A percentile compares a stretch with the other conserved stretches of the same genome.
Evolutionary conservation across 2,113 vertebrate species (phyloP).

Genomic region (Dunckerocampus dactyliophorus): DNA sequence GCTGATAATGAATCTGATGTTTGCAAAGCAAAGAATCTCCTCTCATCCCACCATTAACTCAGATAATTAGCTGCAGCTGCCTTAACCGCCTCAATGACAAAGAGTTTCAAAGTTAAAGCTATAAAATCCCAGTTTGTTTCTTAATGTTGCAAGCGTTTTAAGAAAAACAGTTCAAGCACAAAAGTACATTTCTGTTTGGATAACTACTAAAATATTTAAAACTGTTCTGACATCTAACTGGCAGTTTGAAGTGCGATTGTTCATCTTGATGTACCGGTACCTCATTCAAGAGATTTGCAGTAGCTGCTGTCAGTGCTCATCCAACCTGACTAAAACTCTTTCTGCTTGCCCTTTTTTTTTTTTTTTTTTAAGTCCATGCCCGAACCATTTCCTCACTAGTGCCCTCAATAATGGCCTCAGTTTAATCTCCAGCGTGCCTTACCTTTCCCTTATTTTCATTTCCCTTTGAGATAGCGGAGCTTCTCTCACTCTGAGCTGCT

Average conservation of each 20-base stretch:
- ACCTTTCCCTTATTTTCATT: conserved; percentile 51
- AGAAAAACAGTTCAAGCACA: neutral
- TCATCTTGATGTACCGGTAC: neutral
- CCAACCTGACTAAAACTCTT: conserved; percentile 51
- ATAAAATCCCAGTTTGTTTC: conserved; percentile 15
- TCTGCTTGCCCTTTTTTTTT: conserved; percentile 24
- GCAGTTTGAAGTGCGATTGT: neutral
- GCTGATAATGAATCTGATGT: conserved; percentile 44
- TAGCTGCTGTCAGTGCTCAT: conserved; percentile 30
- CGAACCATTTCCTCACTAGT: conserved; percentile 51
- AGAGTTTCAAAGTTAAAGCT: conserved; percentile 6
- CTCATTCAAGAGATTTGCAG: conserved; percentile 28
- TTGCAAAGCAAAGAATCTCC: conserved; percentile 46
- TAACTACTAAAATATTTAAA: neutral
- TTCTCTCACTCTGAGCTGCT: conserved; percentile 41
- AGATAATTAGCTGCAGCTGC: conserved; percentile 57
- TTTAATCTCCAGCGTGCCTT: conserved; percentile 57
- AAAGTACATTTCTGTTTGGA: neutral
- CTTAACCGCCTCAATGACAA: conserved; percentile 28
- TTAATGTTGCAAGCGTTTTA: conserved; percentile 16
- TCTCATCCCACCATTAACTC: conserved; percentile 39
- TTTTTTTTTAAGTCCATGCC: conserved; percentile 37
- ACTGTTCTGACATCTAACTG: neutral
- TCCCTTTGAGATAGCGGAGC: conserved; percentile 56
- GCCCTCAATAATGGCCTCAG: conserved; percentile 69